A percentile compares a stretch with the other conserved stretches of the same genome.
phyloP scores from a whole-genome alignment of 2,888 invertebrate genomes.

The Tachina grossa region DNA sequence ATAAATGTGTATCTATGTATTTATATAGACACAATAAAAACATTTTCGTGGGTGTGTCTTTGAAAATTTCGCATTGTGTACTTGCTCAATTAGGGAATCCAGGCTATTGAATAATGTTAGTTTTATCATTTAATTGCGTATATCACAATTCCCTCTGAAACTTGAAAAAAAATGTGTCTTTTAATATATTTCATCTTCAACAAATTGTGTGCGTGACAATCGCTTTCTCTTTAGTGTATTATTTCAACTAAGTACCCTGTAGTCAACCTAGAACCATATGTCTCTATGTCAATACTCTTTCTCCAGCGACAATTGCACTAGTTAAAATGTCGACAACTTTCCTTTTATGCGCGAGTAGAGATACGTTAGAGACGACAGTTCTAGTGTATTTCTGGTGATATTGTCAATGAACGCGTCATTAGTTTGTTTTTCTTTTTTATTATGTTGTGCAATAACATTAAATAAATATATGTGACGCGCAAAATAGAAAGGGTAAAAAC shows the following conservation, averaged over 20 bases:
- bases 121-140: neutral
- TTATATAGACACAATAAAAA: neutral
- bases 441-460: no score
- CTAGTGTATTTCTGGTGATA: no score
- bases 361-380: no score
- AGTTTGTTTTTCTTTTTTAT: no score
- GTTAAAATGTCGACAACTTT: no score
- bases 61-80: neutral
- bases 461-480: no score
- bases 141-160: neutral
- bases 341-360: no score
- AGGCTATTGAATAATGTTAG: neutral
- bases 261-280: no score
- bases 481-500: no score
- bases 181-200: neutral
- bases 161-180: neutral
- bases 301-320: no score
- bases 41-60: slow-evolving; percentile 45
- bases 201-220: slow-evolving; percentile 12
- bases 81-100: neutral
- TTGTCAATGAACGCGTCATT: no score
- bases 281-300: no score
- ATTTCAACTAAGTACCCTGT: slow-evolving; percentile 36
- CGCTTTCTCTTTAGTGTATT: neutral
- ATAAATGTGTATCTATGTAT: neutral